These are phyloP conservation scores for Colossoma macropomum DNA, from an alignment of 2,113 vertebrate genomes.

Conservation along the genomic window DNA sequence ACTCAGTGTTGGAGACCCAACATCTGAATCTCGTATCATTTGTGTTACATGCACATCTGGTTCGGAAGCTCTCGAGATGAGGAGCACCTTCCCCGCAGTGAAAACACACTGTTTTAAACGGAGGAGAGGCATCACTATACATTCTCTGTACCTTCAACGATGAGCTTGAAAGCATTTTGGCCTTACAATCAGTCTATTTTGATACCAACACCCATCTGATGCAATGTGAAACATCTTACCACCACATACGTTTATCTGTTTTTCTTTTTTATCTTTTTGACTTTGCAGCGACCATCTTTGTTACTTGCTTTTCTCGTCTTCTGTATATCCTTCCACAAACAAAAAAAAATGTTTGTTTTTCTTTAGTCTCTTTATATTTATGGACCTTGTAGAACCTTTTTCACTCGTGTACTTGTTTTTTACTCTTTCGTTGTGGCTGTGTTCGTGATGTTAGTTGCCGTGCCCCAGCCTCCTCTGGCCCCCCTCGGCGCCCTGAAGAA, in stretches of 20 bases:
- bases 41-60: neutral
- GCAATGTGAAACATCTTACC: constrained; percentile 24
- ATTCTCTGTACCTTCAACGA: neutral
- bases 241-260: neutral
- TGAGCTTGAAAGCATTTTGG: constrained; percentile 22
- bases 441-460: constrained; percentile 52
- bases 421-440: constrained; percentile 33
- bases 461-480: constrained; percentile 30
- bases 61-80: neutral
- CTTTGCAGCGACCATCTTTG: constrained; percentile 13
- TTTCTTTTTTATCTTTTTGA: constrained; percentile 9
- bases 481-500: constrained; percentile 41
- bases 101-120: constrained; percentile 13
- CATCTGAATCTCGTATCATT: neutral
- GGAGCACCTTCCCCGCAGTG: neutral
- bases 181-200: constrained; percentile 38
- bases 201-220: neutral
- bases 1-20: neutral
- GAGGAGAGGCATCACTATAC: neutral
- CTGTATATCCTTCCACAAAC: constrained; percentile 11
- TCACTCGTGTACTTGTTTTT: constrained; percentile 31
- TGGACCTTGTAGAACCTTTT: constrained; percentile 53
- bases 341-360: constrained; percentile 30
- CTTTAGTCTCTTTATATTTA: constrained; percentile 58
- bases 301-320: constrained; percentile 20